Evolutionary conservation across 2,797 vertebrate genomes (phyloP).

Genomic region (Chiroxiphia lanceolata): DNA sequence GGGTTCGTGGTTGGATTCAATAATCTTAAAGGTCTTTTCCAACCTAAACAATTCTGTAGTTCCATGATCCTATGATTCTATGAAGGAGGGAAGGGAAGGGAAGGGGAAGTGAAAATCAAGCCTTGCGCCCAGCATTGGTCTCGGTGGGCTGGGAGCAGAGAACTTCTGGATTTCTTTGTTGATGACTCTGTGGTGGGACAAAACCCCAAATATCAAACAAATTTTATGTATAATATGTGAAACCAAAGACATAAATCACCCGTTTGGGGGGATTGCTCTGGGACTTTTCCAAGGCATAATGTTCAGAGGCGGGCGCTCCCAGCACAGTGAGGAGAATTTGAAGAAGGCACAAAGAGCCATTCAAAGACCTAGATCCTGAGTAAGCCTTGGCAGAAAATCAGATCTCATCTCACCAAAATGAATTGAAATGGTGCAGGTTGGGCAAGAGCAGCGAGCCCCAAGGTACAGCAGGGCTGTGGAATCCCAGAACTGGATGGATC

Average conservation of each 20-base stretch:
- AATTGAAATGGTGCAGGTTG: background rate
- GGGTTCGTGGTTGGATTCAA: background rate
- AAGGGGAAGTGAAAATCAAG: background rate
- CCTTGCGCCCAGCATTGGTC: background rate
- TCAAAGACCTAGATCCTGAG: background rate
- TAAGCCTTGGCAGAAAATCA: background rate
- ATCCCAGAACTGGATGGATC: background rate
- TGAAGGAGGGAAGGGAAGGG: background rate
- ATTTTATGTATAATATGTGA: background rate
- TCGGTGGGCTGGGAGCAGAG: background rate
- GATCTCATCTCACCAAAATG: background rate
- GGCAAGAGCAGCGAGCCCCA: background rate
- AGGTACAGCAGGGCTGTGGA: background rate
- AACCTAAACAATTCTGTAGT: background rate
- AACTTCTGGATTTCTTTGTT: background rate
- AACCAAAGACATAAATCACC: background rate
- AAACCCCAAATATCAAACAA: background rate
- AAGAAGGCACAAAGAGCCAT: background rate
- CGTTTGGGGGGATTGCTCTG: accelerated
- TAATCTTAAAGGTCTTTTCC: background rate
- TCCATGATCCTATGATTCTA: no score
- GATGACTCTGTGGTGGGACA: background rate
- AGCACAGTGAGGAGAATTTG: background rate
- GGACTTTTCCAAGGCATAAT: background rate
- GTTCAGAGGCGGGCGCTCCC: background rate